phyloP scores from a whole-genome alignment of 2,888 invertebrate species.

The Drosophila gaucha region DNA sequence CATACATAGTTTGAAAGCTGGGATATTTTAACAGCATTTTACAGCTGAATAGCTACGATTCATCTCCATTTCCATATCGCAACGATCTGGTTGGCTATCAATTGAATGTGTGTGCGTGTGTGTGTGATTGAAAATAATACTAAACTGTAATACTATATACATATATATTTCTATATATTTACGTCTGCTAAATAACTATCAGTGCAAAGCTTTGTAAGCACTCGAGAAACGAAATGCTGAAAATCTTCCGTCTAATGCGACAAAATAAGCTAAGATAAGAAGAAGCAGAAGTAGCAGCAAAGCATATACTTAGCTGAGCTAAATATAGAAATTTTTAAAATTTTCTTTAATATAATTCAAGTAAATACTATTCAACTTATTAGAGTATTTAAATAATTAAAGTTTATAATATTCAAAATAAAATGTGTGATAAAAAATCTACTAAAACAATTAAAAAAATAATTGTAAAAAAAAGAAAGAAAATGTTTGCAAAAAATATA shows the following conservation, averaged over 20 bases:
- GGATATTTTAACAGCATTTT: constrained; percentile 52
- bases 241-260: not conserved
- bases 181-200: constrained; percentile 5
- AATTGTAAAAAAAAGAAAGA: too few relatives aligned
- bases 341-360: too few relatives aligned
- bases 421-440: too few relatives aligned
- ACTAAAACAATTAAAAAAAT: too few relatives aligned
- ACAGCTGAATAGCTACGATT: constrained; percentile 53
- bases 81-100: constrained; percentile 33
- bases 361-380: too few relatives aligned
- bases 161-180: not conserved
- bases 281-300: not conserved
- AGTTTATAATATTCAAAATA: too few relatives aligned
- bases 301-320: not conserved
- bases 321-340: not conserved
- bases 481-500: too few relatives aligned
- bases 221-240: not conserved
- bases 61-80: constrained; percentile 52
- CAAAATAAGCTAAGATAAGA: not conserved
- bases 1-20: not conserved
- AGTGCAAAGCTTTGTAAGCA: not conserved
- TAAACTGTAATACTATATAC: not conserved
- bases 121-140: constrained; percentile 45
- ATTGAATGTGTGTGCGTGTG: not conserved
- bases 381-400: too few relatives aligned